phyloP scores from a whole-genome alignment of 2,113 vertebrate genomes.

The Engraulis encrasicolus region DNA sequence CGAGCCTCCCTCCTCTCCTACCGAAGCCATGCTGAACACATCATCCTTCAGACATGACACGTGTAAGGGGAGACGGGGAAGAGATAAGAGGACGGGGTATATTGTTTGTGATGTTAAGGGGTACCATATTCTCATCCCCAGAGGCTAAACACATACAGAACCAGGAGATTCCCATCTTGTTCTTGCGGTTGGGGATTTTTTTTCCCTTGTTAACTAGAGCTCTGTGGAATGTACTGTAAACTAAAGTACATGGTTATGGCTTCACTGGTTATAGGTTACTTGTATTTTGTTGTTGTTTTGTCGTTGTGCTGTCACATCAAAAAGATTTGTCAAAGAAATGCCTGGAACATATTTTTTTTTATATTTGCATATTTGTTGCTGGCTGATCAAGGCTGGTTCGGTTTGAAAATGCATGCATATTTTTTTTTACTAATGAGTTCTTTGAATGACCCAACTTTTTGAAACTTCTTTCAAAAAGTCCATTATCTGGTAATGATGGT shows the following conservation, averaged over 20 bases:
- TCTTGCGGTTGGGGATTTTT: background rate
- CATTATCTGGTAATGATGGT: constrained; percentile 12
- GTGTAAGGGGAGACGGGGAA: background rate
- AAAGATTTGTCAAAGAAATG: background rate
- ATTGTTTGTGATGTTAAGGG: constrained; percentile 1
- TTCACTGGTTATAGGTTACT: background rate
- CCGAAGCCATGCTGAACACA: constrained; percentile 12
- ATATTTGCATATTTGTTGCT: no score
- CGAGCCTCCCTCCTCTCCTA: background rate
- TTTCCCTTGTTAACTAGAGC: background rate
- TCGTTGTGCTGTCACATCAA: background rate
- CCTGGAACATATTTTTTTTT: background rate
- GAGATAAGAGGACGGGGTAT: background rate
- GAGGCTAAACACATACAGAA: constrained; percentile 1
- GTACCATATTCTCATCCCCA: constrained; percentile 17
- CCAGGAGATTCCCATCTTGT: constrained; percentile 9
- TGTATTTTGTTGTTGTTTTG: no score
- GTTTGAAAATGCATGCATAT: background rate
- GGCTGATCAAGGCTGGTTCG: background rate
- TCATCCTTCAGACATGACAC: background rate
- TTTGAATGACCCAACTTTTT: background rate
- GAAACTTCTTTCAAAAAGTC: background rate
- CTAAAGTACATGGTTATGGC: no score
- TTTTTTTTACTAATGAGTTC: background rate
- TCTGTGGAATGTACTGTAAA: background rate